A percentile compares a stretch with the other conserved stretches of the same genome.
Conservation (phyloP, 2,888 invertebrate genomes). For the Craniophora ligustri region DNA sequence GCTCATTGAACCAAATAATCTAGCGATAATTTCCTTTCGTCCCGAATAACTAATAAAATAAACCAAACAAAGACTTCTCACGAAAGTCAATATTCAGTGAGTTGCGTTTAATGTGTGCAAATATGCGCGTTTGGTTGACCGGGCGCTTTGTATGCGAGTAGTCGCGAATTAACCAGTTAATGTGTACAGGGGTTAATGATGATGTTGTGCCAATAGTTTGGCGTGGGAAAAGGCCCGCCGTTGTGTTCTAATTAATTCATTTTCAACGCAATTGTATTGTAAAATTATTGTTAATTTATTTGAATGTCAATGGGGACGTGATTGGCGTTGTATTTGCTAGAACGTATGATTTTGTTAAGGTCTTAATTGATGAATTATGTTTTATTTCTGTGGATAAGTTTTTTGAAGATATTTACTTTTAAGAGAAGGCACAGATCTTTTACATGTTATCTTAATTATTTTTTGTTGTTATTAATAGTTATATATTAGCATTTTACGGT, state of each 20-base stretch:
- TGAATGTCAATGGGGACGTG: constrained; percentile 35
- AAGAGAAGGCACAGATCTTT: too few relatives aligned
- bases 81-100: constrained; percentile 64
- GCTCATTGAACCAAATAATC: too few relatives aligned
- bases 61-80: constrained; percentile 54
- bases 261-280: constrained; percentile 38
- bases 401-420: too few relatives aligned
- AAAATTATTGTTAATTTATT: constrained; percentile 37
- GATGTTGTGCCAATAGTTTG: constrained; percentile 35
- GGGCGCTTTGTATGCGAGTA: constrained; percentile 34
- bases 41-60: constrained; percentile 23
- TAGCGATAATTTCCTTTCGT: constrained; percentile 2
- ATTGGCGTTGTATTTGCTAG: constrained; percentile 18
- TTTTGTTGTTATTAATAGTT: too few relatives aligned
- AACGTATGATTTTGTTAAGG: constrained; percentile 6
- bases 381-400: too few relatives aligned
- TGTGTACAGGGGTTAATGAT: constrained; percentile 25
- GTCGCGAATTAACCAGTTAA: constrained; percentile 48
- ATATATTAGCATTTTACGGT: too few relatives aligned
- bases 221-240: constrained; percentile 46
- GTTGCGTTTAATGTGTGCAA: constrained; percentile 55
- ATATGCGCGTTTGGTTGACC: constrained; percentile 40
- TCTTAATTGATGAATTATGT: too few relatives aligned
- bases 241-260: constrained; percentile 46
- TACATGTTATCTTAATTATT: too few relatives aligned